Base-by-base conservation (phyloP, 2,888 invertebrate genomes). In the Chymomyza caudatula region DNA sequence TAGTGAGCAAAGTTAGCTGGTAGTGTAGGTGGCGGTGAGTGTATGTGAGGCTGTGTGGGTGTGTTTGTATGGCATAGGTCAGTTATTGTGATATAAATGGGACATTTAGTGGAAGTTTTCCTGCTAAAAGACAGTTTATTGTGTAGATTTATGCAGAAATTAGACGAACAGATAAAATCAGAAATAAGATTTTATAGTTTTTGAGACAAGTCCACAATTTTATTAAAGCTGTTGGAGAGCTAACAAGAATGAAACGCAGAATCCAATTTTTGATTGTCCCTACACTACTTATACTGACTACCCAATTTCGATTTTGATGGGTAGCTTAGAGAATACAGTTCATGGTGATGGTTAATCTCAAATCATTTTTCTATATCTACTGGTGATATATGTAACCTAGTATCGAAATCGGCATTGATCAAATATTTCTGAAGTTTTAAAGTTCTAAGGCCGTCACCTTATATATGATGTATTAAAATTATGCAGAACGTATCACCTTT, bases 1-100 rank as follows among this genome's bases (percentile, higher is more conserved):
- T 3, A 49, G 37, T 5, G 42, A 25, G 37, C 22, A 57, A 42
- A 43, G 69, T 69, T 69, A 11, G 29, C 29, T 37, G 11, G 29
- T 37, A 11, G 29, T 37, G 29, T 37, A 0, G 8, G 11, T 37
- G 29, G 6, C 8, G 6, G 29, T 60, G 61, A 29, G 56, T 67
- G 61, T 55, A 42, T 43, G 37, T 68, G 61, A n/a, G n/a, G n/a
- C n/a, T 47, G 19, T 17, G 47, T 15, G 15, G 8, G 47, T 47
- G 15, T 17, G 47, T 44, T n/a, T 44, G 3, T 19, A 6, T 47
- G 19, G 19, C 17, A 19, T 47, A 47, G 47, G 47, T 47, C 47
- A 47, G 47, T 47, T 47, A 15, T 47, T 15, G 29, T 11, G 29
- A 37, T 37, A 11, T 37, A 37, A 37, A 37, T 13, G 11, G 11